phyloP scores from a whole-genome alignment of 2,797 vertebrate genomes.

The Microctenopoma steveboyesi region DNA sequence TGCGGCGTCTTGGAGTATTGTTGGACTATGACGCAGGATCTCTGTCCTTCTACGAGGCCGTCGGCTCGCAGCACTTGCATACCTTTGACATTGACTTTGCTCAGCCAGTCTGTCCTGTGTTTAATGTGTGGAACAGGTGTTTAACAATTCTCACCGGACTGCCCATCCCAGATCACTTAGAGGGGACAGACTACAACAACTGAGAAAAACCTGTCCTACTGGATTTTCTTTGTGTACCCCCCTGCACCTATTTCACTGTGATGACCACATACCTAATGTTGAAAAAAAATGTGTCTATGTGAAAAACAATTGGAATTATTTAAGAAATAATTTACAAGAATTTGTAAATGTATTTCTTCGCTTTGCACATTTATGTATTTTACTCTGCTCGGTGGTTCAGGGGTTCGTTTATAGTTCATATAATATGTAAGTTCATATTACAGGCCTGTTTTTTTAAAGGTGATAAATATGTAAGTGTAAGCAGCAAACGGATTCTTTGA shows the following conservation, averaged over 20 bases:
- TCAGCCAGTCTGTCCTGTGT: conserved; percentile 96
- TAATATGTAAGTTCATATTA: conserved; percentile 28
- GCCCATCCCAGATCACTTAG: conserved; percentile 96
- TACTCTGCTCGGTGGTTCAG: conserved; percentile 57
- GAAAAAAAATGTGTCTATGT: conserved; percentile 53
- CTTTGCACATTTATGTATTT: conserved; percentile 85
- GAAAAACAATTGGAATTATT: conserved; percentile 76
- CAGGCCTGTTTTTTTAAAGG: conserved; percentile 33
- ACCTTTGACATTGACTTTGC: conserved; percentile 93
- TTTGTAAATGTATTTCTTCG: conserved; percentile 69
- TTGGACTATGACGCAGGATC: conserved; percentile 96
- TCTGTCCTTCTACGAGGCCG: conserved; percentile 96
- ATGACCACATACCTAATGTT: conserved; percentile 18
- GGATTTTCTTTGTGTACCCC: conserved; percentile 26
- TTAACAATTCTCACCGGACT: conserved; percentile 96
- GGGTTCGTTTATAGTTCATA: conserved; percentile 44
- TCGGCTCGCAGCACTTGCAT: conserved; percentile 95
- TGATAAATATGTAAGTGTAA: conserved; percentile 21
- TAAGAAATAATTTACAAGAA: conserved; percentile 71
- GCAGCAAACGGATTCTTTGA: conserved; percentile 8
- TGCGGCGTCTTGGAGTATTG: conserved; percentile 92
- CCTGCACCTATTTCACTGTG: conserved; percentile 38
- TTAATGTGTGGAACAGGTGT: conserved; percentile 98
- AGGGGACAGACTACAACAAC: conserved; percentile 89
- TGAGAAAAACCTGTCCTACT: conserved; percentile 37